phyloP scores from a whole-genome alignment of 1,140 invertebrate species.

The Papilio machaon region DNA sequence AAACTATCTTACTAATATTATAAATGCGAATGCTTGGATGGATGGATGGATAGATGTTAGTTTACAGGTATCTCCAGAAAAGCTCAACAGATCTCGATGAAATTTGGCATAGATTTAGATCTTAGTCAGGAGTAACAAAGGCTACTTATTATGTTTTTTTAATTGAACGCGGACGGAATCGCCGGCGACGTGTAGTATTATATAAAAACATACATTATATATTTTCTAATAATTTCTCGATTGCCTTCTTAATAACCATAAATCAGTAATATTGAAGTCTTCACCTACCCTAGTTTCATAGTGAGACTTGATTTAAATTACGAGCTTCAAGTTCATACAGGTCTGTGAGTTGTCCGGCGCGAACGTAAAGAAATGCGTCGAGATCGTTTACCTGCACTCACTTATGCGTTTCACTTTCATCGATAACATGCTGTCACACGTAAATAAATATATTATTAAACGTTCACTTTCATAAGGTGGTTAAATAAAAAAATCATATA shows the following conservation, averaged over 20 bases:
- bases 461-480: slow-evolving; percentile 19
- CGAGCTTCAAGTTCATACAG: slow-evolving; percentile 5
- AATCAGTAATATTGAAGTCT: neutral
- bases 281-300: neutral
- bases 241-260: neutral
- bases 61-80: too few relatives aligned
- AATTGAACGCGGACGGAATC: too few relatives aligned
- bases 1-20: too few relatives aligned
- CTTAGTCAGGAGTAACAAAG: too few relatives aligned
- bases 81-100: too few relatives aligned
- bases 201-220: too few relatives aligned
- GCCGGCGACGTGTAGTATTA: too few relatives aligned
- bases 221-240: too few relatives aligned
- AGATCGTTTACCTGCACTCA: slow-evolving; percentile 31
- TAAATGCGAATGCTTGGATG: too few relatives aligned
- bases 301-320: neutral
- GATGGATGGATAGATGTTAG: too few relatives aligned
- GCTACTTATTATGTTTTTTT: too few relatives aligned
- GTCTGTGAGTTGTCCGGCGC: neutral
- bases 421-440: slow-evolving; percentile 30
- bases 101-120: too few relatives aligned
- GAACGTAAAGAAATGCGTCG: slow-evolving; percentile 34
- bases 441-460: slow-evolving; percentile 17
- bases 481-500: neutral
- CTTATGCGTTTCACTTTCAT: slow-evolving; percentile 35